phyloP scores from a whole-genome alignment of 2,797 vertebrate genomes.

The Chaetophractus vellerosus region DNA sequence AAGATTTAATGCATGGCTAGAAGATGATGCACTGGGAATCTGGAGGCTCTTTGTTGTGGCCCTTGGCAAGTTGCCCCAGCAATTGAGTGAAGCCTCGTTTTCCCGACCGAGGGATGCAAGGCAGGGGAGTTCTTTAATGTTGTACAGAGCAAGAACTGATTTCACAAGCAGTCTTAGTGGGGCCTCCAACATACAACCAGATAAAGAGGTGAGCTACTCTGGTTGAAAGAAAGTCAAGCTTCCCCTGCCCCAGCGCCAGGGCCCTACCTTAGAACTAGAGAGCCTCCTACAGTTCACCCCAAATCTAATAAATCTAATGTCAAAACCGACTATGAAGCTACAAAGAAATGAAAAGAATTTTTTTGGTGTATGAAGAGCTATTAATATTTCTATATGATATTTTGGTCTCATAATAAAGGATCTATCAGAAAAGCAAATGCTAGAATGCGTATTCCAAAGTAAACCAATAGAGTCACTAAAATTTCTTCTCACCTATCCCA shows the following conservation, averaged over 20 bases:
- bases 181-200: too few species aligned
- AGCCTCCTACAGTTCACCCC: not conserved
- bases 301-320: not conserved
- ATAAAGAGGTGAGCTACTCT: not conserved
- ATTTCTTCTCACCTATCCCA: slow-evolving; percentile 12
- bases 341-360: not conserved
- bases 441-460: slow-evolving; percentile 28
- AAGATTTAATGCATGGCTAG: not conserved
- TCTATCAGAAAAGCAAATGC: not conserved
- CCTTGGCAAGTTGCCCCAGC: too few species aligned
- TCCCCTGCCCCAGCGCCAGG: too few species aligned
- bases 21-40: too few species aligned
- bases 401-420: slow-evolving; percentile 20
- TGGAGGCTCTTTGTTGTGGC: too few species aligned
- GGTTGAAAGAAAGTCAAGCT: not conserved
- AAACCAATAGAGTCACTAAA: slow-evolving; percentile 8
- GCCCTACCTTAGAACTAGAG: not conserved
- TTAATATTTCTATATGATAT: not conserved
- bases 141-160: too few species aligned
- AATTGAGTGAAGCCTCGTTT: not conserved
- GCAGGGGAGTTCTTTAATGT: not conserved
- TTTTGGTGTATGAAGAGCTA: not conserved
- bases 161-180: not conserved
- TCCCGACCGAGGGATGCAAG: too few species aligned
- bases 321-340: not conserved